A percentile compares a stretch with the other conserved stretches of the same genome.
These are phyloP conservation scores for Cyprinella venusta DNA, from an alignment of 2,797 vertebrate species.

Conservation along the genomic window DNA sequence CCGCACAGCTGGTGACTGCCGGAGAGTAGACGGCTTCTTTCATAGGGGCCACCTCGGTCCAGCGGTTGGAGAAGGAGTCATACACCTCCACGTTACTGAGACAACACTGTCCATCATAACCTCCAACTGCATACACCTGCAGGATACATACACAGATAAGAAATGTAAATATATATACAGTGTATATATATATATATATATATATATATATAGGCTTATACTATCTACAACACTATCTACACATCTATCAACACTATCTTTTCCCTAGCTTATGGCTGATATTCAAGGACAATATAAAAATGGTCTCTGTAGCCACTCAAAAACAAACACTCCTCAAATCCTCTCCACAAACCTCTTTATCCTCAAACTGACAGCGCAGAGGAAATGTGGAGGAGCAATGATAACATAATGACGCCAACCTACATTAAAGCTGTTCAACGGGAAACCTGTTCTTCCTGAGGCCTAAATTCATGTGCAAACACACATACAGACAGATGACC, in stretches of 20 bases:
- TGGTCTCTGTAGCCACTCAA: neutral
- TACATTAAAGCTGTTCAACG: conserved; percentile 64
- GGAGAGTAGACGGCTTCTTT: conserved; percentile 97
- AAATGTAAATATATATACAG: no score
- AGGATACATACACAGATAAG: conserved; percentile 48
- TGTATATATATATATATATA: no score
- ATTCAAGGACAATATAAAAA: neutral
- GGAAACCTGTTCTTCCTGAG: conserved; percentile 56
- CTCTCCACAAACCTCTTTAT: conserved; percentile 17
- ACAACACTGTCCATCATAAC: conserved; percentile 94
- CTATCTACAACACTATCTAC: neutral
- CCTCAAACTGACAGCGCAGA: conserved; percentile 19
- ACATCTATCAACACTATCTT: neutral
- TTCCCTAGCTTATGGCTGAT: neutral
- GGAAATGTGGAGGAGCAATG: conserved; percentile 31
- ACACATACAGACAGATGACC: conserved; percentile 4
- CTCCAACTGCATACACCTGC: conserved; percentile 96
- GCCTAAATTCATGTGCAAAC: neutral
- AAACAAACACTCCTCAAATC: neutral
- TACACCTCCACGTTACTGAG: conserved; percentile 96
- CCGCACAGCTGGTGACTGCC: conserved; percentile 90
- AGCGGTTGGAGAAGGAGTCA: conserved; percentile 97
- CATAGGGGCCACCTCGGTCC: conserved; percentile 94
- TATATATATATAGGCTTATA: no score
- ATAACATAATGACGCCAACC: conserved; percentile 64